These are phyloP conservation scores for Gymnogyps californianus DNA, from an alignment of 2,113 vertebrate species.

Conservation along the genomic window DNA sequence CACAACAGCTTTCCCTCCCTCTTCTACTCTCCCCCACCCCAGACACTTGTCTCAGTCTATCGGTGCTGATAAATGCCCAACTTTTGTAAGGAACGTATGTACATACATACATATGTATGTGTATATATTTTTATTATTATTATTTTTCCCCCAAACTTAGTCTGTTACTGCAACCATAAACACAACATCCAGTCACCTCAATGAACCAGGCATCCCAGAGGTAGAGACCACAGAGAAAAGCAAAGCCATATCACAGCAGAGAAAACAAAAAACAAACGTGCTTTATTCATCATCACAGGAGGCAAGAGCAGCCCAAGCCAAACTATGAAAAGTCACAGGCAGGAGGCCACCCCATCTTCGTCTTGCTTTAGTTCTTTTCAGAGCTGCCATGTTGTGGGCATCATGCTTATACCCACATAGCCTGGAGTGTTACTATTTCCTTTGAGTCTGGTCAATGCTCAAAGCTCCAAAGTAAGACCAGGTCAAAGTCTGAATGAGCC, in stretches of 20 bases:
- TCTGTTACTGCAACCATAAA: background rate
- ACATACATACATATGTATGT: background rate
- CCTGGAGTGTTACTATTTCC: background rate
- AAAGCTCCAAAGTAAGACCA: background rate
- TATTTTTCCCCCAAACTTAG: background rate
- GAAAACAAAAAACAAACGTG: background rate
- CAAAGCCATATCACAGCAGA: background rate
- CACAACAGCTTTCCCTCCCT: background rate
- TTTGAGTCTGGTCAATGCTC: background rate
- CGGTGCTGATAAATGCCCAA: background rate
- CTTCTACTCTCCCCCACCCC: background rate
- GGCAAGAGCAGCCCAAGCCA: background rate
- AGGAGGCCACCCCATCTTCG: background rate
- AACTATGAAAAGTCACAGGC: background rate
- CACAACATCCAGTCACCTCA: background rate
- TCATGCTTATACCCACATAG: background rate
- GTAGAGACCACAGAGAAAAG: background rate
- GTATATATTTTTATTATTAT: background rate
- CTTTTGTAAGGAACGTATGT: background rate
- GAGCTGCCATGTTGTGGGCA: background rate
- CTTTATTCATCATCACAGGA: background rate
- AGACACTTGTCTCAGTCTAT: background rate
- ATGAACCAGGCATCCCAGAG: background rate
- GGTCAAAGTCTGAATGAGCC: background rate
- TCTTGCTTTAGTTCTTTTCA: background rate